These are phyloP conservation scores for Girardinichthys multiradiatus DNA, from an alignment of 2,113 vertebrate genomes.

Conservation along the genomic window DNA sequence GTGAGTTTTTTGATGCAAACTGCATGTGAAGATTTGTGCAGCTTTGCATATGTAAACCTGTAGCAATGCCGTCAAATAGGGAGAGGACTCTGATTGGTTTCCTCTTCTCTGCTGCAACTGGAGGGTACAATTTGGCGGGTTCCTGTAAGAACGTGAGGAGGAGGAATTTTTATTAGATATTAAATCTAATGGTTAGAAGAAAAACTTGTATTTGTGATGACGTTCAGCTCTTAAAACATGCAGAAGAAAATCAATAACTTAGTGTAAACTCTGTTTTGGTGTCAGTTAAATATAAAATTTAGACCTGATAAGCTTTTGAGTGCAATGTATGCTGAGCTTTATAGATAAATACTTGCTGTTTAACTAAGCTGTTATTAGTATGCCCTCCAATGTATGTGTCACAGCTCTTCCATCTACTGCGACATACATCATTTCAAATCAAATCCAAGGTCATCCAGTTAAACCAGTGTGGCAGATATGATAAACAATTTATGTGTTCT, in stretches of 20 bases:
- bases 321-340: too few species aligned
- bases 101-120: conserved; percentile 92
- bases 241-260: not conserved
- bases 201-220: too few species aligned
- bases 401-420: not conserved
- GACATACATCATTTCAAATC: not conserved
- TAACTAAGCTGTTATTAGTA: too few species aligned
- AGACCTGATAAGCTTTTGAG: too few species aligned
- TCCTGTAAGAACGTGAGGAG: conserved; percentile 77
- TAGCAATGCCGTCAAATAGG: conserved; percentile 95
- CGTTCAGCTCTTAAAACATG: too few species aligned
- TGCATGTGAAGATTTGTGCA: not conserved
- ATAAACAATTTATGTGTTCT: not conserved
- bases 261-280: conserved; percentile 28
- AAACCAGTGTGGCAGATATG: not conserved
- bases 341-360: too few species aligned
- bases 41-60: conserved; percentile 78
- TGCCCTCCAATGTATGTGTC: not conserved
- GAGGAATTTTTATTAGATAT: not conserved
- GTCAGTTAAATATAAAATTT: not conserved
- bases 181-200: too few species aligned
- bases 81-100: conserved; percentile 96
- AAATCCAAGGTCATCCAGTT: too few species aligned
- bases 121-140: conserved; percentile 91
- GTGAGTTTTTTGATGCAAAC: not conserved